Percentiles rank a stretch among this genome's conserved stretches.
These are phyloP conservation scores for Clamator glandarius DNA, from an alignment of 2,797 vertebrate species.

Conservation along the genomic window DNA sequence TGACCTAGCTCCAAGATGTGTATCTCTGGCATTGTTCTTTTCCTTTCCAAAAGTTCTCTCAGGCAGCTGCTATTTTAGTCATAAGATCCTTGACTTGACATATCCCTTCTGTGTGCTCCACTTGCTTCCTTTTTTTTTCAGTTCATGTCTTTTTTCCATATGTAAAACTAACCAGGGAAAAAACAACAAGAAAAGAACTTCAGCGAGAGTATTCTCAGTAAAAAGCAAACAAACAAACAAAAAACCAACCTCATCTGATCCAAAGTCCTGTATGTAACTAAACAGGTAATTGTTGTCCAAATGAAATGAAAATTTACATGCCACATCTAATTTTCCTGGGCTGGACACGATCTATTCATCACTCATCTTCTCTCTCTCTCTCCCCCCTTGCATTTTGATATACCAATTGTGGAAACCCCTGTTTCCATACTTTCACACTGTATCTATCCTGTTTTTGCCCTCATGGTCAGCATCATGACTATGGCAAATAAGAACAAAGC, in stretches of 20 bases:
- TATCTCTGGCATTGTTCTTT: conserved; percentile 10
- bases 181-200: not conserved
- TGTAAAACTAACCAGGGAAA: not conserved
- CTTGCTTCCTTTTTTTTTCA: not conserved
- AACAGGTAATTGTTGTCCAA: not conserved
- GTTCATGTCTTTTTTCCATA: not conserved
- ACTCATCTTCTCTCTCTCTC: not conserved
- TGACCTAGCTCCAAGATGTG: not conserved
- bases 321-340: not conserved
- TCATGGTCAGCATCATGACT: not conserved
- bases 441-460: not conserved
- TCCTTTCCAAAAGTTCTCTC: not conserved
- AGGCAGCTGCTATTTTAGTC: conserved; percentile 1
- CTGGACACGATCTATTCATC: not conserved
- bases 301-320: not conserved
- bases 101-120: not conserved
- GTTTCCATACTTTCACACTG: not conserved
- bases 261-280: not conserved
- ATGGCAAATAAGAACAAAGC: not conserved
- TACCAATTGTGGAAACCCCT: not conserved
- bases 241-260: not conserved
- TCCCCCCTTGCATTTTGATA: not conserved
- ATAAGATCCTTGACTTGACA: not conserved
- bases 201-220: not conserved
- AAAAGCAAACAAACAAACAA: not conserved